Base-by-base conservation (phyloP, 2,888 invertebrate species). In the Latheticus oryzae region DNA sequence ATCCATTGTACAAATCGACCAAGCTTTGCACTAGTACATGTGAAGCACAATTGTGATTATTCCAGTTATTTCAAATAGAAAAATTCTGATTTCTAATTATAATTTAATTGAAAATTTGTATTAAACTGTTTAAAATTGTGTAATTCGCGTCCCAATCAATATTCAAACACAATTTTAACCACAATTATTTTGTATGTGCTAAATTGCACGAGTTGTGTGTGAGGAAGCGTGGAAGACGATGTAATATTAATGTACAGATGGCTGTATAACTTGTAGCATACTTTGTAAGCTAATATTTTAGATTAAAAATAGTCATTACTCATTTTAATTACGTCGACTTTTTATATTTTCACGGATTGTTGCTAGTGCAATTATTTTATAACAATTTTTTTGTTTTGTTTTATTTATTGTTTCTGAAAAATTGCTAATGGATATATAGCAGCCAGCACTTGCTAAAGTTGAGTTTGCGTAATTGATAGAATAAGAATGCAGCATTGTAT, bases 231-330 rank as follows among this genome's bases (percentile, higher is more conserved):
- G 67, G 62, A 62, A 53, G 64, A 56, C 21, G 51, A 63, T 62
- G 65, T 66, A 64, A 65, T 66, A 62, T 67, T 66, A 62, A 62
- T 69, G 71, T 70, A 71, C 69, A 71, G 70, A 66, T 52, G 71
- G 72, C 73, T 73, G 73, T 72, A 73, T 74, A 74, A 73, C 62
- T 72, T 73, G 72, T 69, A 70, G 62, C 54, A 42, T 42, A 42
- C 40, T 21, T 45, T 45, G 35, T 48, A 33, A 38, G 28, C 17
- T 35, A 45, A 52, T 33, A 54, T 56, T 13, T 13, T 52, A 48
- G 47, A 23, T 11, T 59, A 43, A 23, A 33, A 8, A 9, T 58
- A 51, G 51, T 38, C 30, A 16, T 38, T 51, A 38, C 28, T 51
- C 38, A 17, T 30, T 26, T 26, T 45, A 32, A 28, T 30, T 35